phyloP scores from a whole-genome alignment of 2,888 invertebrate species.

The Cacoxenus indagator region DNA sequence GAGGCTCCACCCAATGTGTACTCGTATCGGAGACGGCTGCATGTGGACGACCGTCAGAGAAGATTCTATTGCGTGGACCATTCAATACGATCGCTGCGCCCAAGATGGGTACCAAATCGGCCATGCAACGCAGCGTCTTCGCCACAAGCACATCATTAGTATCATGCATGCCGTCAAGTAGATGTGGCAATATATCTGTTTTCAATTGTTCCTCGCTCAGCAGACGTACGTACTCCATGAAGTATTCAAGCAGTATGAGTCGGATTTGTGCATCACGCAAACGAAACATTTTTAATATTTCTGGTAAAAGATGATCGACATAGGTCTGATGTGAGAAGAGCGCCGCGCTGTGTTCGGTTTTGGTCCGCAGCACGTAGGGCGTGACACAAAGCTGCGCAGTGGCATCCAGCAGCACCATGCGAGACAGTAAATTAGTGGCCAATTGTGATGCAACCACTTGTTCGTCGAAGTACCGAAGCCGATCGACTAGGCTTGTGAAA shows the following conservation, averaged over 20 bases:
- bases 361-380: slow-evolving; percentile 73
- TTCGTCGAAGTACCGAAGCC: slow-evolving; percentile 82
- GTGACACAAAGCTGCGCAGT: slow-evolving; percentile 77
- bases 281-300: slow-evolving; percentile 84
- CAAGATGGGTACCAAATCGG: slow-evolving; percentile 84
- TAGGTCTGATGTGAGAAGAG: slow-evolving; percentile 80
- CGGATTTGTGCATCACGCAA: slow-evolving; percentile 89
- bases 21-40: slow-evolving; percentile 58
- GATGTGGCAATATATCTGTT: slow-evolving; percentile 85
- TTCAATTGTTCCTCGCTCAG: slow-evolving; percentile 84
- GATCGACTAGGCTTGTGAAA: slow-evolving; percentile 79
- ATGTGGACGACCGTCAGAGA: slow-evolving; percentile 86
- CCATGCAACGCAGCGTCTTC: slow-evolving; percentile 84
- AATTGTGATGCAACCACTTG: slow-evolving; percentile 86
- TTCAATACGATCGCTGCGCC: slow-evolving; percentile 88
- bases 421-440: slow-evolving; percentile 82
- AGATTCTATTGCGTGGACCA: slow-evolving; percentile 77
- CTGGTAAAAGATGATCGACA: slow-evolving; percentile 81
- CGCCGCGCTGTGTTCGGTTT: slow-evolving; percentile 72
- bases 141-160: slow-evolving; percentile 86
- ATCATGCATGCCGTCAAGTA: slow-evolving; percentile 89
- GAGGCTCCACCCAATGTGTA: slow-evolving; percentile 66
- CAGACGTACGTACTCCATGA: slow-evolving; percentile 80
- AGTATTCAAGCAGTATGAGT: slow-evolving; percentile 82
- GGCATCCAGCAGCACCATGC: slow-evolving; percentile 86